A percentile compares a stretch with the other conserved stretches of the same genome.
Conservation (phyloP, 2,888 invertebrate species). For the Dioctria rufipes region DNA sequence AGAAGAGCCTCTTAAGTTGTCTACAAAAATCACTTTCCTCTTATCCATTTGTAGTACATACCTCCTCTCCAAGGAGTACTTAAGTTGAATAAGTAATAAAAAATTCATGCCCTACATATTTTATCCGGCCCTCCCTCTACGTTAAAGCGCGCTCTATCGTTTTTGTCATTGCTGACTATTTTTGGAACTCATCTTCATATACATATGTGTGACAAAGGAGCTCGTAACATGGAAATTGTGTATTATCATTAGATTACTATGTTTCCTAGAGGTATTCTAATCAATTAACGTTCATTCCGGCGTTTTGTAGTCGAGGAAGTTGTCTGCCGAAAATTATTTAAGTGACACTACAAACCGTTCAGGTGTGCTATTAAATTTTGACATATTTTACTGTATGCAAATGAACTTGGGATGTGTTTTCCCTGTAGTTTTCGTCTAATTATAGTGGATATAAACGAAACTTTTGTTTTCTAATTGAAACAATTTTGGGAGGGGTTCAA, state of each 20-base stretch:
- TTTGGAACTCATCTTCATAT: background rate
- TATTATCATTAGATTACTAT: slow-evolving; percentile 8
- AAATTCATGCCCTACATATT: slow-evolving; percentile 30
- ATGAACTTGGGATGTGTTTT: too few relatives aligned
- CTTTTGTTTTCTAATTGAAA: too few relatives aligned
- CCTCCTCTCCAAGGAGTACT: background rate
- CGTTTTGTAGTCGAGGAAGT: background rate
- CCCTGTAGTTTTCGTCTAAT: too few relatives aligned
- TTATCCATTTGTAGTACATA: background rate
- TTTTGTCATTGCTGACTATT: slow-evolving; percentile 27
- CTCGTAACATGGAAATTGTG: slow-evolving; percentile 21
- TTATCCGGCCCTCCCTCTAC: background rate
- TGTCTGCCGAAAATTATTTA: too few relatives aligned
- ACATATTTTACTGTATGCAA: too few relatives aligned
- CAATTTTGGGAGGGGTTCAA: too few relatives aligned
- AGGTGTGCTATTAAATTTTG: too few relatives aligned
- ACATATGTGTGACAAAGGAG: background rate
- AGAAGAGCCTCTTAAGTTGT: too few relatives aligned
- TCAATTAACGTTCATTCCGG: slow-evolving; percentile 35
- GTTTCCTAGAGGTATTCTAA: slow-evolving; percentile 34
- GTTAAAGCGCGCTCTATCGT: background rate
- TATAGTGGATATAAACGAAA: too few relatives aligned
- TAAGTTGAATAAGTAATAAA: slow-evolving; percentile 29
- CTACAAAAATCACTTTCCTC: too few relatives aligned
- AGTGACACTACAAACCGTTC: too few relatives aligned